Base-by-base conservation (phyloP, 2,888 invertebrate genomes). In the Anarsia innoxiella region DNA sequence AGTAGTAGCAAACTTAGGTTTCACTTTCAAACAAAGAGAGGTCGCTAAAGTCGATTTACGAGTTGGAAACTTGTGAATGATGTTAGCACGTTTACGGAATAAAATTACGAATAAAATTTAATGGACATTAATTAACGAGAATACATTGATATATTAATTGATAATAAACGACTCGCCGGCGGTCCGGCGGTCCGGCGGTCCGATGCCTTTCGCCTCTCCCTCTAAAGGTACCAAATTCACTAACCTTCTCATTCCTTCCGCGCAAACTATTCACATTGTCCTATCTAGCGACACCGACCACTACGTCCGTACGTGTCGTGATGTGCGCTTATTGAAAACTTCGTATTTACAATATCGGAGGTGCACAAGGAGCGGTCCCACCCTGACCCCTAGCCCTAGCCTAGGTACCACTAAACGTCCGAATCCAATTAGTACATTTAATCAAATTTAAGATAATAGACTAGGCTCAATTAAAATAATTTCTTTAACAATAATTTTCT, bases 381-480 rank as follows among this genome's bases (percentile, higher is more conserved):
- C 11, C 39, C 39, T 23, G 27, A 37, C 45, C 54, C 42, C 50
- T 48, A n/a, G n/a, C n/a, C n/a, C n/a, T n/a, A n/a, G n/a, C n/a
- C n/a, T n/a, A 41, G 48, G 39, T 54, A 49, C 63, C 66, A 59
- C 62, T 58, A 44, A 62, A 52, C 72, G 62, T 56, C 55, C 60
- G 48, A 62, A 56, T 58, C 54, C 50, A 46, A 52, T 53, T 56
- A 55, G 59, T 69, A 70, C 61, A 66, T n/a, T n/a, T 25, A 68
- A 76, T 63, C 61, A 71, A 74, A 66, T 76, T 79, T 79, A 82
- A 66, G 64, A 68, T 67, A 75, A 80, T 82, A 83, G 83, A 84
- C 83, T 82, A 84, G 83, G 79, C 69, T 73, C 79, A 62, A 75
- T 73, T 76, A 73, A 74, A 77, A 72, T 74, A 75, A 76, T 68